Evolutionary conservation across 2,797 vertebrate species (phyloP).

Genomic region (Acomys russatus): DNA sequence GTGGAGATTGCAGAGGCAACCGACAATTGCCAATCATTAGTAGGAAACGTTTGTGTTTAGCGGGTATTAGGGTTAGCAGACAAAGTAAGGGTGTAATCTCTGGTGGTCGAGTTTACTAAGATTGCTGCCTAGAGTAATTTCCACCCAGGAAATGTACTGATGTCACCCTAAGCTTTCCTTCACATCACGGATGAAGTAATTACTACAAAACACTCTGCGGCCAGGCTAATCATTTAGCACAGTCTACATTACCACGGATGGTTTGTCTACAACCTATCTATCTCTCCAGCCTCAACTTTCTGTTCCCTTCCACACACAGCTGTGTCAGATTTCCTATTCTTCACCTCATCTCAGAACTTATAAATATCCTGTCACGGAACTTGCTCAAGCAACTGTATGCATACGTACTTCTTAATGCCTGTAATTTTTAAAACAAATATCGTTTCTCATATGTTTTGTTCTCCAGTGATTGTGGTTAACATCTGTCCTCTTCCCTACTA

Average conservation of each 20-base stretch:
- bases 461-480: neutral
- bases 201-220: conserved; percentile 1
- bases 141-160: neutral
- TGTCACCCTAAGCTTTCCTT: neutral
- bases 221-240: neutral
- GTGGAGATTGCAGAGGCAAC: neutral
- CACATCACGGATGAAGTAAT: neutral
- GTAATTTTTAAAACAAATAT: neutral
- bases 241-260: neutral
- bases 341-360: neutral
- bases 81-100: conserved; percentile 1
- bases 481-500: neutral
- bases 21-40: neutral
- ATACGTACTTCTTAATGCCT: neutral
- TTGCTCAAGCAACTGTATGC: neutral
- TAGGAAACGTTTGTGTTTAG: neutral
- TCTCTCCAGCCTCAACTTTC: neutral
- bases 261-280: neutral
- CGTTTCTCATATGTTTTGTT: conserved; percentile 17
- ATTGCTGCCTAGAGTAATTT: neutral
- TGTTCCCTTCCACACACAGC: neutral
- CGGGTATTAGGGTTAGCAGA: conserved; percentile 28
- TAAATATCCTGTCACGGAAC: neutral
- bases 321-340: neutral
- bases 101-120: neutral